Evolutionary conservation across 2,113 vertebrate genomes (phyloP).

Genomic region (Sinosuthora webbiana): DNA sequence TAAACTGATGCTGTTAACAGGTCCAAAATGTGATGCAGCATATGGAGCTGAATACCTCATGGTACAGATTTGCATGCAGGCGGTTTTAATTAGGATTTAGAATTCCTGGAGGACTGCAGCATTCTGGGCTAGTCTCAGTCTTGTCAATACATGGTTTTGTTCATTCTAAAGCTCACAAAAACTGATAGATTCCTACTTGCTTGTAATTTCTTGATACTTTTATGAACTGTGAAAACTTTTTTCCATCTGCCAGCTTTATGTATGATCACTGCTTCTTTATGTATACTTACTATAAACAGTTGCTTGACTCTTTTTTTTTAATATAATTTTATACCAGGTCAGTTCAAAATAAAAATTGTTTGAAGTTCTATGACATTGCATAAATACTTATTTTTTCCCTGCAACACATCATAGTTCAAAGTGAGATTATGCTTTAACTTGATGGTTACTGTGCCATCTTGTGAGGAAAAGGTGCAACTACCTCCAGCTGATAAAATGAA

Average conservation of each 20-base stretch:
- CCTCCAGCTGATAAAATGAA: neutral
- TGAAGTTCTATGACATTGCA: neutral
- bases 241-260: neutral
- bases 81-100: constrained; percentile 74
- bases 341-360: neutral
- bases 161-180: constrained; percentile 48
- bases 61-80: constrained; percentile 63
- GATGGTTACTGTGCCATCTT: constrained; percentile 72
- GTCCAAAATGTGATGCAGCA: constrained; percentile 49
- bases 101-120: constrained; percentile 64
- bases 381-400: neutral
- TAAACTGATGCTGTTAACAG: constrained; percentile 49
- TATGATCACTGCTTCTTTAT: neutral
- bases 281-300: neutral
- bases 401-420: neutral
- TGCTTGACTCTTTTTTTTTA: neutral
- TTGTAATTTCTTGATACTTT: neutral
- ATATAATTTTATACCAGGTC: neutral
- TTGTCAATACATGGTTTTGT: constrained; percentile 51
- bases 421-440: neutral
- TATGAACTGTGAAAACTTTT: neutral
- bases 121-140: constrained; percentile 12
- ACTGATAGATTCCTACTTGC: neutral
- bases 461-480: constrained; percentile 50
- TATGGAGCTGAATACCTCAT: constrained; percentile 54